phyloP scores from a whole-genome alignment of 2,888 invertebrate species.

The Amphimallon solstitiale region DNA sequence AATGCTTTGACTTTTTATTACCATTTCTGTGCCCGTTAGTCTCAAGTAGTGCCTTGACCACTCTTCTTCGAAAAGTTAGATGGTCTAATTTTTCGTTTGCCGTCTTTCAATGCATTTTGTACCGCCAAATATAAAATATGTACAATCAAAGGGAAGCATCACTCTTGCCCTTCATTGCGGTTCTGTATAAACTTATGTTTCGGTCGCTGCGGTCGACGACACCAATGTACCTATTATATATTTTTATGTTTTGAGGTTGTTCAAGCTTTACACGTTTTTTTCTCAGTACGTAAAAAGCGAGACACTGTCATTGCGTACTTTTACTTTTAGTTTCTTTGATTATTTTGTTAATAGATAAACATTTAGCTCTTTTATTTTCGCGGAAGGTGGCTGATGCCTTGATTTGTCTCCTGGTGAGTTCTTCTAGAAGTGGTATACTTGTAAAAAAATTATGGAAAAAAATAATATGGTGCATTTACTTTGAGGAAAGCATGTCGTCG shows the following conservation, averaged over 20 bases:
- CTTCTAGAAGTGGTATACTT: no score
- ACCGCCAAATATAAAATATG: conserved; percentile 45
- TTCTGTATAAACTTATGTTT: conserved; percentile 48
- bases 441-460: no score
- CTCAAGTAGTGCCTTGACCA: conserved; percentile 20
- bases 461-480: no score
- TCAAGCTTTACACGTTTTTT: conserved; percentile 25
- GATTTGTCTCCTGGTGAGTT: no score
- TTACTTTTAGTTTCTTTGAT: conserved; percentile 31
- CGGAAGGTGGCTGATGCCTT: no score
- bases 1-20: neutral
- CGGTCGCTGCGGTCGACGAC: conserved; percentile 48
- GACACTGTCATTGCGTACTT: conserved; percentile 21
- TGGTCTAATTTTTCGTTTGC: conserved; percentile 47
- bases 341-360: neutral
- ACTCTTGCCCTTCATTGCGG: conserved; percentile 49
- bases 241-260: conserved; percentile 35
- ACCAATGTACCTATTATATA: conserved; percentile 46
- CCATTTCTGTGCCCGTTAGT: neutral
- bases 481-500: no score
- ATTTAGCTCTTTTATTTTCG: conserved; percentile 23
- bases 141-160: conserved; percentile 49
- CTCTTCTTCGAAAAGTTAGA: conserved; percentile 43
- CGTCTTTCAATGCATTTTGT: conserved; percentile 45
- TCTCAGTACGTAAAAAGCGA: conserved; percentile 11